These are phyloP conservation scores for Pollicipes pollicipes DNA, from an alignment of 1,140 invertebrate genomes.

Conservation along the genomic window DNA sequence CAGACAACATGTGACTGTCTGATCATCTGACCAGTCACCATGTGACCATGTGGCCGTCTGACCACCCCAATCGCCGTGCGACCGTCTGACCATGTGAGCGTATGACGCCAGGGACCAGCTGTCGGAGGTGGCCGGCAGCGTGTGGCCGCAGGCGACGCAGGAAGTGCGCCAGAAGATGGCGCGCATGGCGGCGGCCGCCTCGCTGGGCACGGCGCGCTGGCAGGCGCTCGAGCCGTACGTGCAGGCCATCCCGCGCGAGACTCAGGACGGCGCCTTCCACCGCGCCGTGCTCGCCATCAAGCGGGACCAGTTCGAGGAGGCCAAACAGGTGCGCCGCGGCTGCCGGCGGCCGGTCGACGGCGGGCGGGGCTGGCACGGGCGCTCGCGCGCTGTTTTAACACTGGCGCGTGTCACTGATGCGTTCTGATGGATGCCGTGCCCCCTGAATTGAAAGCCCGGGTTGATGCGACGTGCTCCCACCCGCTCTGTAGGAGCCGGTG, in stretches of 20 bases:
- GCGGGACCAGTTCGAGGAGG: conserved; percentile 53
- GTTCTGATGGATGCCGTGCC: too few relatives aligned
- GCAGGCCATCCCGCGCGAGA: conserved; percentile 32
- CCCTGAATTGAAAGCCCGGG: too few relatives aligned
- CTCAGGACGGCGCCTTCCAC: conserved; percentile 88
- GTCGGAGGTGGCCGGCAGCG: conserved; percentile 51
- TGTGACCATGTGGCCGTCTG: too few relatives aligned
- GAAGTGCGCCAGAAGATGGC: conserved; percentile 39
- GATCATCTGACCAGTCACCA: neutral
- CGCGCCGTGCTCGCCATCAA: conserved; percentile 85
- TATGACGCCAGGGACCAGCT: conserved; percentile 37
- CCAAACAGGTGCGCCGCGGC: conserved; percentile 27
- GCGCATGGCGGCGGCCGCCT: conserved; percentile 76
- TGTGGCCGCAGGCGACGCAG: conserved; percentile 41
- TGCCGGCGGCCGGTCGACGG: too few relatives aligned
- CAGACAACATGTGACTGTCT: too few relatives aligned
- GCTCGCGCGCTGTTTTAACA: too few relatives aligned
- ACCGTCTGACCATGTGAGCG: neutral
- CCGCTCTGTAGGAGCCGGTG: too few relatives aligned
- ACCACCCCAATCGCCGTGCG: too few relatives aligned
- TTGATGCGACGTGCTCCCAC: too few relatives aligned
- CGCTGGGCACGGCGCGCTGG: conserved; percentile 88
- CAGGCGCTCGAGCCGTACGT: conserved; percentile 63
- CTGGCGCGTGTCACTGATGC: too few relatives aligned
- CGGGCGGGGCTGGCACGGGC: neutral